These are phyloP conservation scores for Sympetrum striolatum DNA, from an alignment of 2,888 invertebrate species.

Conservation along the genomic window DNA sequence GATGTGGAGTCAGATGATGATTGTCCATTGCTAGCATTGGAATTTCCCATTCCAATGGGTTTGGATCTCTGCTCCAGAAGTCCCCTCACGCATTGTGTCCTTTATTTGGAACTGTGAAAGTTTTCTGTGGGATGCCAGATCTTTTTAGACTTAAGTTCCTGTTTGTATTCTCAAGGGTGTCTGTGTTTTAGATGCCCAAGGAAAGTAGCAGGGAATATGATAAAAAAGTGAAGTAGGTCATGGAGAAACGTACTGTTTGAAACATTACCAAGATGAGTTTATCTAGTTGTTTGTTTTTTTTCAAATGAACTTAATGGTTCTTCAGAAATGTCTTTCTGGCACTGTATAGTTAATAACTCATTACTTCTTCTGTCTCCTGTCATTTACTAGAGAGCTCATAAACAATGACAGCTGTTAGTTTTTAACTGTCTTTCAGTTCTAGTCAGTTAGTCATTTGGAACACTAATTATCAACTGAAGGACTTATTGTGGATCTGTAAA, in stretches of 20 bases:
- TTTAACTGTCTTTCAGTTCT: neutral
- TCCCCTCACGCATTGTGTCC: constrained; percentile 71
- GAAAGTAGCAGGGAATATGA: neutral
- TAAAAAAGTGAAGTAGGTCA: neutral
- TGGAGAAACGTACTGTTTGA: neutral
- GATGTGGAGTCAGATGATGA: neutral
- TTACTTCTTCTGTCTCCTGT: neutral
- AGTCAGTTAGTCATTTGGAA: neutral
- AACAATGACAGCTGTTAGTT: neutral
- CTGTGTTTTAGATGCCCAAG: neutral
- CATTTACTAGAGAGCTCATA: neutral
- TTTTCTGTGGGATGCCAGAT: neutral
- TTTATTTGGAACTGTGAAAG: constrained; percentile 64
- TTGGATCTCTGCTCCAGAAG: constrained; percentile 62
- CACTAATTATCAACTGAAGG: neutral
- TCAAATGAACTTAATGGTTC: neutral
- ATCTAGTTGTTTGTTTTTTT: neutral
- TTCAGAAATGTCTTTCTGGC: neutral
- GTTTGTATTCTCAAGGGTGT: neutral
- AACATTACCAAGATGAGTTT: neutral
- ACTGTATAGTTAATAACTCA: neutral
- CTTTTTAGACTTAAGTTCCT: neutral
- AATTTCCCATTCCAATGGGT: neutral
- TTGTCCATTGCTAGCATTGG: neutral
- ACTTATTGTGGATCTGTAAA: neutral